These are phyloP conservation scores for Pao palembangensis DNA, from an alignment of 2,113 vertebrate species.

Conservation along the genomic window DNA sequence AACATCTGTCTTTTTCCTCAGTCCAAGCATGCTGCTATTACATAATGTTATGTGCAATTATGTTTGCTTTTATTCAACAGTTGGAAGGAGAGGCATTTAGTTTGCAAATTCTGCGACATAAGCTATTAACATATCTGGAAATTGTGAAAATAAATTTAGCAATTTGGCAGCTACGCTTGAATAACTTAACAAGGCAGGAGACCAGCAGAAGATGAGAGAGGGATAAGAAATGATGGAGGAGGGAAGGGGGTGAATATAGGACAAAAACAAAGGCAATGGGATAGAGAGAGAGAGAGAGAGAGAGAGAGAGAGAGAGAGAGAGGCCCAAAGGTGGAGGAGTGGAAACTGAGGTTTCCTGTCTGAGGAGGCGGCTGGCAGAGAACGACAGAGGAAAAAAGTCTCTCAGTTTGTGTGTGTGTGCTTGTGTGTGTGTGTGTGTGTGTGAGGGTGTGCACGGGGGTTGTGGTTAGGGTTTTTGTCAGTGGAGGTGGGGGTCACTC, in stretches of 20 bases:
- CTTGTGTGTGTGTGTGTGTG: constrained; percentile 53
- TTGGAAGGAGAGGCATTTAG: background rate
- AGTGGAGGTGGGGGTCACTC: constrained; percentile 50
- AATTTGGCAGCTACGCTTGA: background rate
- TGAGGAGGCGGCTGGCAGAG: constrained; percentile 66
- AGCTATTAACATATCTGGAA: background rate
- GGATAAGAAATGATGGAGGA: constrained; percentile 1
- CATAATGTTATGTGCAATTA: constrained; percentile 46
- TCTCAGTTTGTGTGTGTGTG: constrained; percentile 63
- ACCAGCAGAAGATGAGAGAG: constrained; percentile 1
- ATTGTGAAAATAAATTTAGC: background rate
- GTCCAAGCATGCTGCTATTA: constrained; percentile 42
- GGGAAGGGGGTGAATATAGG: constrained; percentile 6
- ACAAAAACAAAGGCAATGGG: constrained; percentile 37
- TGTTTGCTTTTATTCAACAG: constrained; percentile 18
- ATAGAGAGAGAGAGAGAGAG: constrained; percentile 25
- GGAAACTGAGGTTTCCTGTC: constrained; percentile 80
- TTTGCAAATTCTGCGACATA: too few species aligned
- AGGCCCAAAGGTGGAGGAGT: constrained; percentile 63
- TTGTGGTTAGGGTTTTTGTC: constrained; percentile 49
- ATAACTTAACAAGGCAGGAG: background rate
- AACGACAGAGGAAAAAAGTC: constrained; percentile 54
- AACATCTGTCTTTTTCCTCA: constrained; percentile 34
- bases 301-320: constrained; percentile 29
- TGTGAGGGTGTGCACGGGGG: constrained; percentile 29